Conservation (phyloP, 2,888 invertebrate species). For the Scaptomyza polygonia region DNA sequence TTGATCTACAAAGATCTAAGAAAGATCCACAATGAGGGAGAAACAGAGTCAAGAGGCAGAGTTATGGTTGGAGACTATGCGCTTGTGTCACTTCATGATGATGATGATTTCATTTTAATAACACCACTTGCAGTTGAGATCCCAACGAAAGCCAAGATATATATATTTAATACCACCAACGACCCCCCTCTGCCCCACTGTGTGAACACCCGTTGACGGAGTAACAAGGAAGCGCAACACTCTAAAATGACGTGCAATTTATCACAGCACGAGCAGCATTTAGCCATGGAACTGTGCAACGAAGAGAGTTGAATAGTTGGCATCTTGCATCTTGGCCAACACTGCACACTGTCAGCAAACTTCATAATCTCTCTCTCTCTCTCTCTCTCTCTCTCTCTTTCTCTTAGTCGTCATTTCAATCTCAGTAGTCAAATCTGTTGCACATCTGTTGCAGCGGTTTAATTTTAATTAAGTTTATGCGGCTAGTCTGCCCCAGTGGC, state of each 20-base stretch:
- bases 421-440: slow-evolving; percentile 71
- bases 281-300: slow-evolving; percentile 66
- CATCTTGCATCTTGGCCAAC: background rate
- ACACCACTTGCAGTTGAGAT: slow-evolving; percentile 67
- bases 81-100: slow-evolving; percentile 74
- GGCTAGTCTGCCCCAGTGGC: slow-evolving; percentile 41
- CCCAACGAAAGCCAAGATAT: slow-evolving; percentile 29
- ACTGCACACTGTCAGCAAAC: slow-evolving; percentile 33
- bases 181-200: slow-evolving; percentile 38
- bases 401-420: slow-evolving; percentile 57
- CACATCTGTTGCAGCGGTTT: slow-evolving; percentile 69
- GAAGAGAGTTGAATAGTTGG: slow-evolving; percentile 1
- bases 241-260: slow-evolving; percentile 81
- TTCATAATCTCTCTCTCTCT: slow-evolving; percentile 44
- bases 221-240: slow-evolving; percentile 83
- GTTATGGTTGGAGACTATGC: slow-evolving; percentile 15
- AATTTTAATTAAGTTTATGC: slow-evolving; percentile 83
- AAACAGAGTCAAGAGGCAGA: slow-evolving; percentile 1
- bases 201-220: slow-evolving; percentile 79
- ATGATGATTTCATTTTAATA: slow-evolving; percentile 84
- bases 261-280: slow-evolving; percentile 81
- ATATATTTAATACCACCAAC: slow-evolving; percentile 54
- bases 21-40: slow-evolving; percentile 1
- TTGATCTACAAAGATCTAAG: slow-evolving; percentile 28
- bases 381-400: slow-evolving; percentile 32